These are phyloP conservation scores for Luidia sarsii DNA, from an alignment of 53 echinoderm and acorn worm genomes.

Conservation along the genomic window DNA sequence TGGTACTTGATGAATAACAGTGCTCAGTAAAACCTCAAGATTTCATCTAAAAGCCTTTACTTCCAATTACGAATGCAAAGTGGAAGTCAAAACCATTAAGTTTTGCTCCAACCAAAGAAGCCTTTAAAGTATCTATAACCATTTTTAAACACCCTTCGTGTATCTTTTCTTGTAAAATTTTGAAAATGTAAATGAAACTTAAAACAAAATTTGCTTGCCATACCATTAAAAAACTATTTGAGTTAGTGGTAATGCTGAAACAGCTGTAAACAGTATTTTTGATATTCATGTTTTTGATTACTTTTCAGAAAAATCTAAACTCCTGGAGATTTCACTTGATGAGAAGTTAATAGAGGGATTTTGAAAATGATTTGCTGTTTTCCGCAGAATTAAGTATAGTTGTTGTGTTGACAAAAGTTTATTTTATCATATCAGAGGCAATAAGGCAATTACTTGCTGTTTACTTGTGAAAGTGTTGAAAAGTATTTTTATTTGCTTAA, in stretches of 20 bases:
- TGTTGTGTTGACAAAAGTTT: too few species aligned
- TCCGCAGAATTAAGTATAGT: too few species aligned
- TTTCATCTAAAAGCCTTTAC: slow-evolving; percentile 6
- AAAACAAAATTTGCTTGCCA: not conserved
- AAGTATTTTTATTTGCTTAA: too few species aligned
- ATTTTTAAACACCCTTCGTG: not conserved
- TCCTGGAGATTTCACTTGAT: too few species aligned
- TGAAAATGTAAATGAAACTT: too few species aligned
- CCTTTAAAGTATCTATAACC: not conserved
- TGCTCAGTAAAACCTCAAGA: not conserved
- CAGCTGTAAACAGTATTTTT: not conserved
- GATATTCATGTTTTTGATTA: not conserved
- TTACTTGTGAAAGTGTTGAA: too few species aligned
- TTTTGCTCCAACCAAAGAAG: not conserved
- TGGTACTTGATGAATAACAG: not conserved
- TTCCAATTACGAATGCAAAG: not conserved
- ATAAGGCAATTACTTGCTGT: too few species aligned
- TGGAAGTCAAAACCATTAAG: slow-evolving; percentile 1
- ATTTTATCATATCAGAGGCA: too few species aligned
- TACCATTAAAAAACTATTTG: not conserved
- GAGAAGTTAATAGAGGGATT: too few species aligned
- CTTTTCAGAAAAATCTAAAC: too few species aligned
- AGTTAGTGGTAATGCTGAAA: not conserved
- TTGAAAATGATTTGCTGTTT: too few species aligned
- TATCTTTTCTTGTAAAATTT: too few species aligned